These are phyloP conservation scores for Pristis pectinata DNA, from an alignment of 2,797 vertebrate species.

Conservation along the genomic window DNA sequence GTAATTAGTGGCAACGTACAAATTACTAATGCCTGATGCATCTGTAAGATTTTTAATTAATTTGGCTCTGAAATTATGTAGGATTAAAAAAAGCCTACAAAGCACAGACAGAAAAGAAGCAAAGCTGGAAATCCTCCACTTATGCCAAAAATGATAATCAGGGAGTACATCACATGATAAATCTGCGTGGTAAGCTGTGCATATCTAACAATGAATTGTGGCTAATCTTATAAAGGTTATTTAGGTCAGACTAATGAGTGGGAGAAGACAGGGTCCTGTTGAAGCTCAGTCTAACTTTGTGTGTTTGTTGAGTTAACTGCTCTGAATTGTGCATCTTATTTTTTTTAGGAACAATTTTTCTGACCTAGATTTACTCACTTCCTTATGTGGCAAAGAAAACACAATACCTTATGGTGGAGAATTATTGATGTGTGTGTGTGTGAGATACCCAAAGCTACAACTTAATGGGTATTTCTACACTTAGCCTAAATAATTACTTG, in stretches of 20 bases:
- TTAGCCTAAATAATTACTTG: not conserved
- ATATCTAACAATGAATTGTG: constrained; percentile 19
- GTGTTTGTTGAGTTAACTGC: not conserved
- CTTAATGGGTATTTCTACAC: not conserved
- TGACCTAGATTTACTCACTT: constrained; percentile 2
- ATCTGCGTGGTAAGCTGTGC: not conserved
- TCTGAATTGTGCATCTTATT: not conserved
- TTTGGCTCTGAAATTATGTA: constrained; percentile 4
- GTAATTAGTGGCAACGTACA: constrained; percentile 4
- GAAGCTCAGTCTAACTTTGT: not conserved
- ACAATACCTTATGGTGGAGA: not conserved
- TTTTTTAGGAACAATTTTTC: not conserved
- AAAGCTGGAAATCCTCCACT: constrained; percentile 7
- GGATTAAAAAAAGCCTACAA: constrained; percentile 29
- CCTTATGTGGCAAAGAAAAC: not conserved
- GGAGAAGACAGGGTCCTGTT: not conserved
- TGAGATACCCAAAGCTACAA: not conserved
- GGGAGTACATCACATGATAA: constrained; percentile 18
- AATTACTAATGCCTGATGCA: constrained; percentile 12
- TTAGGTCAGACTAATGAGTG: constrained; percentile 37
- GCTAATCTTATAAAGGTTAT: constrained; percentile 34
- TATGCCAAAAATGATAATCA: constrained; percentile 13
- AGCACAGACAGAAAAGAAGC: not conserved
- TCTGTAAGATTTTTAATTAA: constrained; percentile 31
- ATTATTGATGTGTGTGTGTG: not conserved